A percentile compares a stretch with the other conserved stretches of the same genome.
Conservation (phyloP, 64 coral and sea anemone species). For the Porites lutea region DNA sequence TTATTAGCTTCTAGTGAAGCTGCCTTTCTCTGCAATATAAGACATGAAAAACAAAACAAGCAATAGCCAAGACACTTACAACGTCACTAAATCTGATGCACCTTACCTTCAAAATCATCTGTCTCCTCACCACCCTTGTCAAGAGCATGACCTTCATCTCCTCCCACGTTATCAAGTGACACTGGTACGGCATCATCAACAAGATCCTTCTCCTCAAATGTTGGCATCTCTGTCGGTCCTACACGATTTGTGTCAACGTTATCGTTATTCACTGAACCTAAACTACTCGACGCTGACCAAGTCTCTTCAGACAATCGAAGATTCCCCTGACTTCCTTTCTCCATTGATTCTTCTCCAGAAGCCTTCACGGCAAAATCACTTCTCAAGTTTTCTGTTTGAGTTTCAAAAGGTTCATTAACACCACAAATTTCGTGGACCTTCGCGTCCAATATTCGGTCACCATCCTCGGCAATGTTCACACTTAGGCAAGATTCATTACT, state of each 20-base stretch:
- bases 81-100: background rate
- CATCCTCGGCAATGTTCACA: background rate
- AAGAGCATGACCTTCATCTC: background rate
- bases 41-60: too few relatives aligned
- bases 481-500: background rate
- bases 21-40: too few relatives aligned
- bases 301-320: background rate
- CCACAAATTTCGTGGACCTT: too few relatives aligned
- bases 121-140: background rate
- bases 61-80: too few relatives aligned
- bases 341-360: background rate
- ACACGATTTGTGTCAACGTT: background rate
- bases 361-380: background rate
- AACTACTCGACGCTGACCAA: constrained; percentile 20
- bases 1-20: too few relatives aligned
- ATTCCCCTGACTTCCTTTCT: background rate
- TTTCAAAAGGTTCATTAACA: background rate
- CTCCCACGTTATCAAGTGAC: background rate
- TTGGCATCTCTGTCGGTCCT: constrained; percentile 1
- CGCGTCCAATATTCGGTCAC: too few relatives aligned
- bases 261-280: background rate
- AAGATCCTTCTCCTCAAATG: background rate
- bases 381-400: background rate
- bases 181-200: background rate
- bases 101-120: constrained; percentile 8